phyloP scores from a whole-genome alignment of 2,888 invertebrate genomes.

The Hydrotaea diabolus region DNA sequence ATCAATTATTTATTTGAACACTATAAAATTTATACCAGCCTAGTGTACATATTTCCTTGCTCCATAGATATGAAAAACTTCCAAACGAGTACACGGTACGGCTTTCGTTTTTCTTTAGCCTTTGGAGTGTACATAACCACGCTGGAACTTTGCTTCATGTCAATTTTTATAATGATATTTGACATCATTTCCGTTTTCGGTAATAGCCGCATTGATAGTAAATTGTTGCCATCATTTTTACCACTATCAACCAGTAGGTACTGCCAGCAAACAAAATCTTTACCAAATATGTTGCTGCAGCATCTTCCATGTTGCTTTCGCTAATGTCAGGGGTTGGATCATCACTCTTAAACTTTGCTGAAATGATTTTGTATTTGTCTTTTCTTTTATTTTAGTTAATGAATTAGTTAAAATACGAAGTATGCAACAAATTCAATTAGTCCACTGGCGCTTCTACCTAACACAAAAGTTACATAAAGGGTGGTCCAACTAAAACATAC shows the following conservation, averaged over 20 bases:
- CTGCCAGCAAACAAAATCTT: background rate
- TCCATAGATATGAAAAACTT: background rate
- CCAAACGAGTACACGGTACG: background rate
- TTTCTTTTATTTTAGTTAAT: no score
- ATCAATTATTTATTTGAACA: no score
- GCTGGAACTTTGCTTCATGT: slow-evolving; percentile 11
- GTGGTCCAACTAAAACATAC: no score
- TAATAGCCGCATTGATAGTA: slow-evolving; percentile 69
- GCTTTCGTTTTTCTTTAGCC: background rate
- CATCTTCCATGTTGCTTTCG: background rate
- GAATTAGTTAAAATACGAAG: no score
- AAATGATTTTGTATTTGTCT: background rate
- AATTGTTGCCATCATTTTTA: slow-evolving; percentile 61
- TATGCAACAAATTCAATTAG: no score
- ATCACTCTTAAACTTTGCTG: background rate
- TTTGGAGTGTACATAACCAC: background rate
- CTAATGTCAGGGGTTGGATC: slow-evolving; percentile 10
- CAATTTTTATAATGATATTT: slow-evolving; percentile 67
- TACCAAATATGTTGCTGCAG: background rate
- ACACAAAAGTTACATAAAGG: no score
- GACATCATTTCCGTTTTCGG: slow-evolving; percentile 68
- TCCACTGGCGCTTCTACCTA: no score
- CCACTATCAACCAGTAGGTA: background rate
- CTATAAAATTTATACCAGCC: background rate
- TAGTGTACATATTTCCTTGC: background rate